These are phyloP conservation scores for Aldabrachelys gigantea DNA, from an alignment of 2,113 vertebrate genomes.

Conservation along the genomic window DNA sequence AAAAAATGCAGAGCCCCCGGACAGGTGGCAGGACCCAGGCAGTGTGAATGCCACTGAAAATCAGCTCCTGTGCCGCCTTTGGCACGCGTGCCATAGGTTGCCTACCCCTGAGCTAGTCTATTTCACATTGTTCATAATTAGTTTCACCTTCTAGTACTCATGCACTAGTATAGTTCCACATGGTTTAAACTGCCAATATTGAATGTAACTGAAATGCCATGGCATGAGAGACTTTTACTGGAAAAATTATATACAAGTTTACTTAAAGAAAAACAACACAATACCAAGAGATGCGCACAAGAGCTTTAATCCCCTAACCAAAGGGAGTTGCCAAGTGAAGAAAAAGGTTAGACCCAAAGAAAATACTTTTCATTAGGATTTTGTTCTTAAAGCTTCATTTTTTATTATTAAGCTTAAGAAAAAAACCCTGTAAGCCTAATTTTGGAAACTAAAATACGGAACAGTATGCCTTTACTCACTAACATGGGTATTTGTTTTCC, in stretches of 20 bases:
- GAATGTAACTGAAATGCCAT: conserved; percentile 42
- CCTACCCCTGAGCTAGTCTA: not conserved
- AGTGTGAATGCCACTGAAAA: too few species aligned
- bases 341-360: conserved; percentile 39
- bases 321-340: conserved; percentile 22
- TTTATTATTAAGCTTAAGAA: not conserved
- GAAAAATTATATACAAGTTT: conserved; percentile 53
- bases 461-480: not conserved
- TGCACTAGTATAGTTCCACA: conserved; percentile 16
- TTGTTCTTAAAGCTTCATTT: conserved; percentile 13
- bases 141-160: conserved; percentile 51
- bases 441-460: not conserved
- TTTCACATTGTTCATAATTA: conserved; percentile 6
- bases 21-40: too few species aligned
- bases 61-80: too few species aligned
- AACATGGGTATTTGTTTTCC: fast-evolving
- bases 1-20: too few species aligned
- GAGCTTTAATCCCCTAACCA: not conserved
- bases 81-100: too few species aligned
- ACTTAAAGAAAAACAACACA: not conserved
- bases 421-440: not conserved
- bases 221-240: conserved; percentile 33
- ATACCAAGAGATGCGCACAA: not conserved
- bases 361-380: conserved; percentile 2
- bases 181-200: conserved; percentile 28